phyloP scores from a whole-genome alignment of 2,113 vertebrate genomes.

The Clarias magur region DNA sequence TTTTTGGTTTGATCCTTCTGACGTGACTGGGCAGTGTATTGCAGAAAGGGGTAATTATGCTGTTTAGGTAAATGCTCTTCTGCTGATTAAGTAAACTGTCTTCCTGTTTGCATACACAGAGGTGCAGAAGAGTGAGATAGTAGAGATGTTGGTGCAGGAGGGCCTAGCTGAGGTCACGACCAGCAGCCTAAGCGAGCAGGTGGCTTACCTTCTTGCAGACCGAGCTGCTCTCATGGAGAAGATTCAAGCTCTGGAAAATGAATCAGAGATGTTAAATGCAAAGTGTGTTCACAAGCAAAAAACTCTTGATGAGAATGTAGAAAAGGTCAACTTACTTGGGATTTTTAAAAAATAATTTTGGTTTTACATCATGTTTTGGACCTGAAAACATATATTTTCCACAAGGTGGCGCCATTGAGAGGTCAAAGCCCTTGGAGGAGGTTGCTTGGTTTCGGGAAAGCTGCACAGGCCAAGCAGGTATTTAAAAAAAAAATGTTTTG shows the following conservation, averaged over 20 bases:
- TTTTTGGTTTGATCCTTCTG: no score
- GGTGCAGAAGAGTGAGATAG: not conserved
- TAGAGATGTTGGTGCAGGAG: not conserved
- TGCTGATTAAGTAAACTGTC: not conserved
- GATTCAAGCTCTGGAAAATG: not conserved
- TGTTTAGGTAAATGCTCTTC: not conserved
- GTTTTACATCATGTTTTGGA: not conserved
- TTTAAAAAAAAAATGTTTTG: not conserved
- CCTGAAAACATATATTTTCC: not conserved
- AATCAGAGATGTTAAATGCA: not conserved
- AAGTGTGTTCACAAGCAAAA: not conserved
- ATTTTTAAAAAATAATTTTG: no score
- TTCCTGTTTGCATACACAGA: not conserved
- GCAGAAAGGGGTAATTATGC: not conserved
- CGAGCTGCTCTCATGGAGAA: not conserved
- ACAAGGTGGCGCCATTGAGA: not conserved
- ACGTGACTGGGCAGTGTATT: not conserved
- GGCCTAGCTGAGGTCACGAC: not conserved
- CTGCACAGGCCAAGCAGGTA: not conserved
- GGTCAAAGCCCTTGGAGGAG: not conserved
- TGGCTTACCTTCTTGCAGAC: not conserved
- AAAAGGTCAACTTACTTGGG: not conserved
- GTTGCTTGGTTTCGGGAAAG: not conserved
- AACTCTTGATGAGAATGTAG: not conserved
- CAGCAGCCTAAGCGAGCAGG: not conserved